Evolutionary conservation across 2,797 vertebrate species (phyloP).

Genomic region (Melanotaenia boesemani): DNA sequence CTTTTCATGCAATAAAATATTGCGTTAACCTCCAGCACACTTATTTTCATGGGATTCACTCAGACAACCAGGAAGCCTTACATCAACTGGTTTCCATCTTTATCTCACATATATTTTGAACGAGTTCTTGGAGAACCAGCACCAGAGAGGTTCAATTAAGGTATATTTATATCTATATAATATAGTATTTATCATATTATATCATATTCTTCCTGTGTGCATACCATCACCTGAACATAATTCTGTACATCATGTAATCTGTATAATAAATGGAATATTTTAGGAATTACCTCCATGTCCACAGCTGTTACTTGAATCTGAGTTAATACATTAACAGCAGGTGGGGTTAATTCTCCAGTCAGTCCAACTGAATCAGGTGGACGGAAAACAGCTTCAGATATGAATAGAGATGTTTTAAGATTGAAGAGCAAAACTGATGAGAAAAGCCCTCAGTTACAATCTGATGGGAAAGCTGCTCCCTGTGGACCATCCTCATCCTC

Average conservation of each 20-base stretch:
- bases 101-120: background rate
- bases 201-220: background rate
- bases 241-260: background rate
- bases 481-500: slow-evolving; percentile 19
- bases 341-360: slow-evolving; percentile 2
- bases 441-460: slow-evolving; percentile 17
- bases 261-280: no score
- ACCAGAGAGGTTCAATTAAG: background rate
- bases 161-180: background rate
- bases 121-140: background rate
- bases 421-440: slow-evolving; percentile 8
- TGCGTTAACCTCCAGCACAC: background rate
- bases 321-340: slow-evolving; percentile 1
- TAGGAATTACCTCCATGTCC: no score
- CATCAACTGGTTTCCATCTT: background rate
- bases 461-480: slow-evolving; percentile 43
- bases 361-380: slow-evolving; percentile 1
- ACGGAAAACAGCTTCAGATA: background rate
- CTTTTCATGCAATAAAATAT: background rate
- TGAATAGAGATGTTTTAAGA: background rate
- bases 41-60: background rate
- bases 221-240: background rate
- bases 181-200: no score
- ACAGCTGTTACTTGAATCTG: no score
- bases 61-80: background rate